Conservation (phyloP, 2,113 vertebrate genomes). For the Heteronetta atricapilla region DNA sequence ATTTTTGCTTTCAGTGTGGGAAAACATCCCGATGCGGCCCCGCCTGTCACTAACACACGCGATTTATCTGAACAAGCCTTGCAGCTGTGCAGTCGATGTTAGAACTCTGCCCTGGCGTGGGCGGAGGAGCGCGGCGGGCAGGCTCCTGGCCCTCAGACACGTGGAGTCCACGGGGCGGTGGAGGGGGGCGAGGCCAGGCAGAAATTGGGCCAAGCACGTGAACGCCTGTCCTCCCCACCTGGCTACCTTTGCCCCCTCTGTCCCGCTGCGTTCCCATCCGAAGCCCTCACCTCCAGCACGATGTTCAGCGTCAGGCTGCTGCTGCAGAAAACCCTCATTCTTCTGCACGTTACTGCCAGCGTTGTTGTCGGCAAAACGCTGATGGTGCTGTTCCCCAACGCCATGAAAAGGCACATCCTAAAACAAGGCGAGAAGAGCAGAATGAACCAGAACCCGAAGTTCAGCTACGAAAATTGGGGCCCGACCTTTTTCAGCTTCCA, state of each 20-base stretch:
- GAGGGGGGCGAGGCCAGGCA: not conserved
- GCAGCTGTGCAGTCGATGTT: accelerated
- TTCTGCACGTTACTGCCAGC: conserved; percentile 57
- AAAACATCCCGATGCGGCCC: not conserved
- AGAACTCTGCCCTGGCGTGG: not conserved
- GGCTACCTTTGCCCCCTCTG: conserved; percentile 47
- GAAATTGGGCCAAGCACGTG: not conserved
- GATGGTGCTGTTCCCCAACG: conserved; percentile 74
- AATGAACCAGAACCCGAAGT: conserved; percentile 81
- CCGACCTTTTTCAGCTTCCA: conserved; percentile 75
- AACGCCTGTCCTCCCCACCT: not conserved
- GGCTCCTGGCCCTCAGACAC: accelerated
- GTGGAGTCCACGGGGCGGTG: not conserved
- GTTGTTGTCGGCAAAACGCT: conserved; percentile 66
- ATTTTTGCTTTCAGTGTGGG: too few relatives aligned
- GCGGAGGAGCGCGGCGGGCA: accelerated
- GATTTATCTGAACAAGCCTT: accelerated
- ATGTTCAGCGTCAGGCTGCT: not conserved
- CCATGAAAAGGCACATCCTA: conserved; percentile 76
- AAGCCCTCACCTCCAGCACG: not conserved
- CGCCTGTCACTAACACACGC: not conserved
- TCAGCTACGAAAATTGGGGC: conserved; percentile 89
- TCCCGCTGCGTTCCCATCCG: accelerated
- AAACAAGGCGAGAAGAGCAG: conserved; percentile 73
- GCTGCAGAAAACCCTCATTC: conserved; percentile 55